Percentiles rank a stretch among this genome's conserved stretches.
Evolutionary conservation across 2,113 vertebrate species (phyloP).

Genomic region (Corapipo altera): DNA sequence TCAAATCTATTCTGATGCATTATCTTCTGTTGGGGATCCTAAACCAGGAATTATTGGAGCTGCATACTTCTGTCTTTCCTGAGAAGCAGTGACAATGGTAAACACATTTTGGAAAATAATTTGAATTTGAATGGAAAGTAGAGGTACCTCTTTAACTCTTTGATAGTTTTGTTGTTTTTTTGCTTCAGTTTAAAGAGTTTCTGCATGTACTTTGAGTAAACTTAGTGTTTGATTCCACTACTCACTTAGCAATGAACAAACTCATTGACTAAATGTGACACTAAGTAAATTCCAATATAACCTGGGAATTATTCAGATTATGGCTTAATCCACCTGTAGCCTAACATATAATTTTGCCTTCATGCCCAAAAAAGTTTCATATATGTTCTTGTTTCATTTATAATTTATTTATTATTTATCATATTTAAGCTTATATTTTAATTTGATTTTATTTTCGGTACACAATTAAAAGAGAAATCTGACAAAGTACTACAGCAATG

Average conservation of each 20-base stretch:
- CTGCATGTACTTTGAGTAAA: not conserved
- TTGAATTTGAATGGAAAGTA: not conserved
- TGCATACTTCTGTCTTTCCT: not conserved
- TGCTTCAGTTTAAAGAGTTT: not conserved
- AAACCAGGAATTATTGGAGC: not conserved
- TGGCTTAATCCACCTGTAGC: not conserved
- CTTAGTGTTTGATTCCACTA: not conserved
- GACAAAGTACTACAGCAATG: not conserved
- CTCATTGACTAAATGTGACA: not conserved
- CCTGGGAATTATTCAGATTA: not conserved
- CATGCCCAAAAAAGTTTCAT: not conserved
- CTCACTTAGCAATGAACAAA: not conserved
- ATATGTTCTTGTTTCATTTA: not conserved
- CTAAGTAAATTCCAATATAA: not conserved
- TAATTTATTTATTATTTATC: not conserved
- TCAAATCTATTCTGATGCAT: not conserved
- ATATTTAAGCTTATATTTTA: not conserved
- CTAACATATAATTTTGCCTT: not conserved
- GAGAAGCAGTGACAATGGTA: not conserved
- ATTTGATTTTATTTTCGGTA: not conserved
- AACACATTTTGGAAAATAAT: not conserved
- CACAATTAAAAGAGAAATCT: not conserved
- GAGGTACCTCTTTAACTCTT: not conserved
- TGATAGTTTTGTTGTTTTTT: not conserved
- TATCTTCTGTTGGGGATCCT: not conserved